A percentile compares a stretch with the other conserved stretches of the same genome.
phyloP scores from a whole-genome alignment of 2,888 invertebrate genomes.

The Leptura quadrifasciata region DNA sequence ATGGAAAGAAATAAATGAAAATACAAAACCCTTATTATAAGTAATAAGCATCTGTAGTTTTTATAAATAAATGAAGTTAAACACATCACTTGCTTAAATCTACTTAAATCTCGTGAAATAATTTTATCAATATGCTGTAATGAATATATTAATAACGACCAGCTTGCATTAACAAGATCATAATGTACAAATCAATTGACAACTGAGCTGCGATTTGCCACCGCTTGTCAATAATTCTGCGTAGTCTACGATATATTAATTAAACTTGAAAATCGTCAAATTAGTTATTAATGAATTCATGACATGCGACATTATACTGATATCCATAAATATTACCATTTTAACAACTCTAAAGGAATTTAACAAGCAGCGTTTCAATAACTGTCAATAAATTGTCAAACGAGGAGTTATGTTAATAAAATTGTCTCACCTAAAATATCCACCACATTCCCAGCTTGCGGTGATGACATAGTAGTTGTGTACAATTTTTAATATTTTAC shows the following conservation, averaged over 20 bases:
- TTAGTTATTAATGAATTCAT: not conserved
- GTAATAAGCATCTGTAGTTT: too few species aligned
- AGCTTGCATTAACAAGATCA: not conserved
- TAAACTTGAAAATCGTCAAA: not conserved
- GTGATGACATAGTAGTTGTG: conserved; percentile 53
- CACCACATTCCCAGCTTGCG: conserved; percentile 50
- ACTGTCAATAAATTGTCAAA: conserved; percentile 50
- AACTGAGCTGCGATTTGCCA: conserved; percentile 9
- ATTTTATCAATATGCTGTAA: not conserved
- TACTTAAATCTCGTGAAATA: not conserved
- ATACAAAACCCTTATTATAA: too few species aligned
- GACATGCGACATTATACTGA: not conserved
- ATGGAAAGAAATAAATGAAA: too few species aligned
- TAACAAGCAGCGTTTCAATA: conserved; percentile 16
- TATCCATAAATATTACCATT: not conserved
- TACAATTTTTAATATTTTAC: conserved; percentile 51
- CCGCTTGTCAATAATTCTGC: conserved; percentile 8
- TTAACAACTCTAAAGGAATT: not conserved
- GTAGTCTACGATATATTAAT: not conserved
- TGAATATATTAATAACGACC: conserved; percentile 18
- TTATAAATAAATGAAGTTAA: too few species aligned
- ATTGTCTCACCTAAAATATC: conserved; percentile 51
- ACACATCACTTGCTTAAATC: not conserved
- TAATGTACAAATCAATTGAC: conserved; percentile 9
- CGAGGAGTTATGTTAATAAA: conserved; percentile 21